Conservation (phyloP, 2,797 vertebrate species). For the Labroides dimidiatus region DNA sequence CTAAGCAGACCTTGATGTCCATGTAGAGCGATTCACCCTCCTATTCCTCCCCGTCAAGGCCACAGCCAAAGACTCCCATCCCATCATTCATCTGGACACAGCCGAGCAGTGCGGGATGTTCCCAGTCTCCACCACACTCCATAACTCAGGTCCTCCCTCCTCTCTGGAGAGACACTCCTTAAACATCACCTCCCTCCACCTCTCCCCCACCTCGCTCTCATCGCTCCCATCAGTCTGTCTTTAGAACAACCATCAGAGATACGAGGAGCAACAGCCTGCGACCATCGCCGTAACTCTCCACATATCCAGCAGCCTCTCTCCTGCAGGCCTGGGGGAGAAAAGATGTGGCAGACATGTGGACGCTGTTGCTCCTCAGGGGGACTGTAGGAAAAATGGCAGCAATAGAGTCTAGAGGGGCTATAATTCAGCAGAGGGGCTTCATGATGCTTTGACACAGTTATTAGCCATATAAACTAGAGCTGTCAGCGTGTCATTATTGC, state of each 20-base stretch:
- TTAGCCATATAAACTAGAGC: constrained; percentile 75
- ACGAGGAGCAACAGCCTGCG: constrained; percentile 51
- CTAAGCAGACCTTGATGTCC: constrained; percentile 27
- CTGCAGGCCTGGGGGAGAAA: constrained; percentile 42
- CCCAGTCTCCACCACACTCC: constrained; percentile 61
- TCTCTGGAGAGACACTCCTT: constrained; percentile 61
- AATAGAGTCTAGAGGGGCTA: constrained; percentile 53
- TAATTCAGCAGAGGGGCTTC: constrained; percentile 65
- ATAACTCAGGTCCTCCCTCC: constrained; percentile 65
- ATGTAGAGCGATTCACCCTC: constrained; percentile 27
- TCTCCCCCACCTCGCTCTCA: constrained; percentile 32
- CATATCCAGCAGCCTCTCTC: constrained; percentile 36
- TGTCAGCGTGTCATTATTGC: constrained; percentile 74
- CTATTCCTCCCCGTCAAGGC: constrained; percentile 39
- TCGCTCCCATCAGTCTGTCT: constrained; percentile 66
- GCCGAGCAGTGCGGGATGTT: constrained; percentile 47
- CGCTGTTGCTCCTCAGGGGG: constrained; percentile 61
- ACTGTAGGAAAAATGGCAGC: constrained; percentile 65
- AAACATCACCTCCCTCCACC: constrained; percentile 50
- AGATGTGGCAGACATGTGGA: constrained; percentile 56
- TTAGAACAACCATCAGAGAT: constrained; percentile 65
- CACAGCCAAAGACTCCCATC: constrained; percentile 44
- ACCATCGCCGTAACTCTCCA: constrained; percentile 44
- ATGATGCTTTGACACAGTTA: constrained; percentile 68
- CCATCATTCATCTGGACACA: constrained; percentile 65